Conservation (phyloP, 2,888 invertebrate species). For the Timema podura region DNA sequence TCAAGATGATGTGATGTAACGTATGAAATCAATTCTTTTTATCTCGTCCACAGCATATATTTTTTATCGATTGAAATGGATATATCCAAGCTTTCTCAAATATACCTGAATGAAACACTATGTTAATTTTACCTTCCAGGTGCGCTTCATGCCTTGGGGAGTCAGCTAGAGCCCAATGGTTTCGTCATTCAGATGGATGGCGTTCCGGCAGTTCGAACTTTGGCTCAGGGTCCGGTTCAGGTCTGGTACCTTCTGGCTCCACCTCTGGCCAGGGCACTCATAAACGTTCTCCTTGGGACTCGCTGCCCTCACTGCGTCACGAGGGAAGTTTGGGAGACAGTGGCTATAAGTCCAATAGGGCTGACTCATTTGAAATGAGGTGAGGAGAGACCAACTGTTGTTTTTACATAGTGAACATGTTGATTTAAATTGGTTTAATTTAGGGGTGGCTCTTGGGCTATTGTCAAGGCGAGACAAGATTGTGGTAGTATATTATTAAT, state of each 20-base stretch:
- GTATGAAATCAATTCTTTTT: no score
- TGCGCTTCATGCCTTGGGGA: conserved; percentile 88
- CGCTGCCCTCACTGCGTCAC: conserved; percentile 76
- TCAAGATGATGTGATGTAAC: no score
- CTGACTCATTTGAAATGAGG: conserved; percentile 85
- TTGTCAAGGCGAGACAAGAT: no score
- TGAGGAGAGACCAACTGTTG: conserved; percentile 38
- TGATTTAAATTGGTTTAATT: not conserved
- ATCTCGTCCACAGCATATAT: no score
- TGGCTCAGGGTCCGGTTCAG: conserved; percentile 51
- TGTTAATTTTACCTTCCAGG: conserved; percentile 31
- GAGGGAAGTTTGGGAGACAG: conserved; percentile 84
- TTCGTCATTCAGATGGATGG: conserved; percentile 87
- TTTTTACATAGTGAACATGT: no score
- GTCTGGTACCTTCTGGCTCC: conserved; percentile 45
- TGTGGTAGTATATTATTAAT: no score
- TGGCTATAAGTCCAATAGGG: conserved; percentile 79
- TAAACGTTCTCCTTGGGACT: conserved; percentile 84
- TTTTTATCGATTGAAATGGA: no score
- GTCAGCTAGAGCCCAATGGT: conserved; percentile 84
- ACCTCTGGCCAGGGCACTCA: conserved; percentile 47
- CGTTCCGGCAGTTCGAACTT: conserved; percentile 68
- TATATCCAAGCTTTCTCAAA: no score
- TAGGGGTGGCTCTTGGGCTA: no score
- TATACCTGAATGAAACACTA: not conserved